Evolutionary conservation across 1,140 invertebrate genomes (phyloP).

Genomic region (Melanaphis sacchari): DNA sequence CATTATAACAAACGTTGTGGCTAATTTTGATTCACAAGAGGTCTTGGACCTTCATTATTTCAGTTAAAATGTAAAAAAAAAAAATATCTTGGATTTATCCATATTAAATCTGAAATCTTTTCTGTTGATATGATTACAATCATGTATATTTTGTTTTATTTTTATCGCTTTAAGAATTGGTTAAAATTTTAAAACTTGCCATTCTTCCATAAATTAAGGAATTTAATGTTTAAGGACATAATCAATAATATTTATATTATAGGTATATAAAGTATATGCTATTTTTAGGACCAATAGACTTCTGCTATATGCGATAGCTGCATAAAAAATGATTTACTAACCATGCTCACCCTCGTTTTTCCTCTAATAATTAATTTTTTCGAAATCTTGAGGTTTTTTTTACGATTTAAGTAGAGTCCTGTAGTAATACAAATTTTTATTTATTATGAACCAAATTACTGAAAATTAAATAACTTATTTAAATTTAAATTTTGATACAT

Average conservation of each 20-base stretch:
- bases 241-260: neutral
- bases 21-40: neutral
- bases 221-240: neutral
- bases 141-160: neutral
- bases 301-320: neutral
- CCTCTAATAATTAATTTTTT: no score
- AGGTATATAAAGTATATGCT: neutral
- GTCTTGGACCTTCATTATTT: slow-evolving; percentile 35
- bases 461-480: no score
- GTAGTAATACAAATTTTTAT: no score
- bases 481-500: no score
- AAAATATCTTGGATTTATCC: neutral
- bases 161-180: neutral
- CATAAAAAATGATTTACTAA: no score
- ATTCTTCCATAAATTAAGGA: neutral
- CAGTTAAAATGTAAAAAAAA: neutral
- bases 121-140: neutral
- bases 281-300: neutral
- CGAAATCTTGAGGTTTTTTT: no score
- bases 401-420: no score
- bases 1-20: slow-evolving; percentile 29
- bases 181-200: neutral
- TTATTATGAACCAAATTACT: no score
- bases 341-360: no score
- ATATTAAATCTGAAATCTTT: neutral